Evolutionary conservation across 2,113 vertebrate species (phyloP), one percentile per base, ranked within the genome.

Genomic region (Lates calcarifer): DNA sequence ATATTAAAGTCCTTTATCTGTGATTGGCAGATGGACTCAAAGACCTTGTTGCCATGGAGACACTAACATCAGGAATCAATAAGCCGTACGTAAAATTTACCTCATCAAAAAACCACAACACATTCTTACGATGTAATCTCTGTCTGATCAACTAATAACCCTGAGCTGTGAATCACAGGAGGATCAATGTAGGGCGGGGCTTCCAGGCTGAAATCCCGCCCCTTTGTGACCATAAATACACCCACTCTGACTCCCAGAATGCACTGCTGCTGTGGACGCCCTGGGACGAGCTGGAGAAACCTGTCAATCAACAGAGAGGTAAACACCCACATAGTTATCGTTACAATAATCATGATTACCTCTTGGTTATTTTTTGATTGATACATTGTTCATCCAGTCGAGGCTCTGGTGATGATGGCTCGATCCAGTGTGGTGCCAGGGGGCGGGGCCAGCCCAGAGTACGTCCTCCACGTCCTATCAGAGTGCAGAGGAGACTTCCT

Each of bases 401-500:
- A 86, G 45, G 67, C 84, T n/a, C 81, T 92, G 76, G 0, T 87
- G 83, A 43, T 18, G 78, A 87, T 91, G 85, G 73, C 71, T 18
- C 64, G 58, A 56, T 91, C 88, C 66, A 90, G 84, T 6, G 89
- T 89, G 74, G 49, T 92, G 39, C 84, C 83, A 51, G 67, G 78
- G 49, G 79, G 81, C 12, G 66, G 82, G 29, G 57, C 76, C 64
- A 72, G 68, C 1, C 61, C 74, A 37, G 89, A 91, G 39, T 11
- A 61, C 5, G 67, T 67, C 18, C 91, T 91, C 28, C 66, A 74
- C 0, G 37, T 87, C 82, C 81, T 92, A 14, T 87, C 82, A 71
- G 58, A 91, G 57, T 55, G 72, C 78, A 81, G 41, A 74, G 89
- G 89, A 79, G 88, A 92, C 76, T 91, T 88, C 29, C 79, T 91